phyloP scores from a whole-genome alignment of 2,888 invertebrate genomes.

The Agonopterix heracliana region DNA sequence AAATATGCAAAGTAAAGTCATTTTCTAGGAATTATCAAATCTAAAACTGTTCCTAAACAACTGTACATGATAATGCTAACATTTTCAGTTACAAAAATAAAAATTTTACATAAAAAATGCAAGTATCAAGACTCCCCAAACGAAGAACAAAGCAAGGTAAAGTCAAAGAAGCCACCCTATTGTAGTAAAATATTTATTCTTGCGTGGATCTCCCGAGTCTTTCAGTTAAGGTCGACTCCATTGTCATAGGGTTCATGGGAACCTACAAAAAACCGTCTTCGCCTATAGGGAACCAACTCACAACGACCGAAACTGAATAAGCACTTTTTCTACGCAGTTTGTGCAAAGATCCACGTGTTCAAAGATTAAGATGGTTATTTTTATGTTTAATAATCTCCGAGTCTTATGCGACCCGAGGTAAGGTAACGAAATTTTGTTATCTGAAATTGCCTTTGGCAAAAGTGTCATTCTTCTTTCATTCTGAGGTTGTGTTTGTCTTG shows the following conservation, averaged over 20 bases:
- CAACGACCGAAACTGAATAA: constrained; percentile 66
- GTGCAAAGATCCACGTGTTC: constrained; percentile 58
- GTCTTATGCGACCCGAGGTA: constrained; percentile 38
- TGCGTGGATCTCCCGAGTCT: constrained; percentile 65
- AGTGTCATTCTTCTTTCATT: too few relatives aligned
- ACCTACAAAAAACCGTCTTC: constrained; percentile 67
- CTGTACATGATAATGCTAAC: too few relatives aligned
- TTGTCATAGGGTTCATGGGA: constrained; percentile 74
- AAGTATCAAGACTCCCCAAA: constrained; percentile 39
- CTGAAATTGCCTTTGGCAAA: too few relatives aligned
- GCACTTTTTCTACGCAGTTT: constrained; percentile 60
- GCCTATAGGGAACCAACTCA: constrained; percentile 51
- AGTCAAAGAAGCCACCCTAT: constrained; percentile 73
- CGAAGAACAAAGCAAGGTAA: constrained; percentile 34
- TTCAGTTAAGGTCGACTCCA: constrained; percentile 64
- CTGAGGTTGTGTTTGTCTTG: too few relatives aligned
- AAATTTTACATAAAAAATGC: too few relatives aligned
- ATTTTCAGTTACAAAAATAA: too few relatives aligned
- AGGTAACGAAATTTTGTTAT: constrained; percentile 2
- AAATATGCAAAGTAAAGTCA: too few relatives aligned
- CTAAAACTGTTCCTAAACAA: too few relatives aligned
- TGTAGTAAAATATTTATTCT: constrained; percentile 73
- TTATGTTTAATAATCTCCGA: constrained; percentile 50
- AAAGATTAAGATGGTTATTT: constrained; percentile 48
- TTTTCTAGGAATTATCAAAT: too few relatives aligned